Evolutionary conservation across 1,140 invertebrate genomes (phyloP).

Genomic region (Atta cephalotes): DNA sequence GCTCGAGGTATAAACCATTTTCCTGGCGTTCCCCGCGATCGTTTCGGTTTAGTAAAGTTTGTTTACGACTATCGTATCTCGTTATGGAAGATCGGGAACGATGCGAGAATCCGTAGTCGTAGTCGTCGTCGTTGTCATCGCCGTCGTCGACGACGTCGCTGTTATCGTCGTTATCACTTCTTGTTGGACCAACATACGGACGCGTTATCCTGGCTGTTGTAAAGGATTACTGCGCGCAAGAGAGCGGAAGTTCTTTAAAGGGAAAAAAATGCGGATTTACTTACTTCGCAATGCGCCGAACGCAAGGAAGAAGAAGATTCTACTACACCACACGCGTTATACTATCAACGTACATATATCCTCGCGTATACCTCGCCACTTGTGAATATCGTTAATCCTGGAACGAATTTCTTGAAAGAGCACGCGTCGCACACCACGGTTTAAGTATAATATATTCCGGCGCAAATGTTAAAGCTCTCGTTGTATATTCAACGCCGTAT

Average conservation of each 20-base stretch:
- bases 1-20: constrained; percentile 57
- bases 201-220: constrained; percentile 29
- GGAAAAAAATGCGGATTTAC: constrained; percentile 54
- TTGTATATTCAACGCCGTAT: constrained; percentile 52
- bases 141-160: neutral
- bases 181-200: constrained; percentile 48
- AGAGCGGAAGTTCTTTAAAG: constrained; percentile 37
- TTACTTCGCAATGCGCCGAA: constrained; percentile 20
- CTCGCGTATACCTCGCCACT: constrained; percentile 18
- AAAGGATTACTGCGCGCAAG: constrained; percentile 51
- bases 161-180: constrained; percentile 57
- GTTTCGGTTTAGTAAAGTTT: constrained; percentile 67
- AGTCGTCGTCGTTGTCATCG: neutral
- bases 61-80: constrained; percentile 66
- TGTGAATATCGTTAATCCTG: constrained; percentile 31
- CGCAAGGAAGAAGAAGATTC: constrained; percentile 2
- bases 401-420: constrained; percentile 52
- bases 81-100: constrained; percentile 61
- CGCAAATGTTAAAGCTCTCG: constrained; percentile 50
- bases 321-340: no score
- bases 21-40: constrained; percentile 43
- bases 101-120: constrained; percentile 33
- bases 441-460: constrained; percentile 57
- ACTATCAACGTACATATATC: constrained; percentile 4
- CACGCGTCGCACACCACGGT: constrained; percentile 38